Conservation (phyloP, 1,140 invertebrate species). For the Leptonema lineaticorne region DNA sequence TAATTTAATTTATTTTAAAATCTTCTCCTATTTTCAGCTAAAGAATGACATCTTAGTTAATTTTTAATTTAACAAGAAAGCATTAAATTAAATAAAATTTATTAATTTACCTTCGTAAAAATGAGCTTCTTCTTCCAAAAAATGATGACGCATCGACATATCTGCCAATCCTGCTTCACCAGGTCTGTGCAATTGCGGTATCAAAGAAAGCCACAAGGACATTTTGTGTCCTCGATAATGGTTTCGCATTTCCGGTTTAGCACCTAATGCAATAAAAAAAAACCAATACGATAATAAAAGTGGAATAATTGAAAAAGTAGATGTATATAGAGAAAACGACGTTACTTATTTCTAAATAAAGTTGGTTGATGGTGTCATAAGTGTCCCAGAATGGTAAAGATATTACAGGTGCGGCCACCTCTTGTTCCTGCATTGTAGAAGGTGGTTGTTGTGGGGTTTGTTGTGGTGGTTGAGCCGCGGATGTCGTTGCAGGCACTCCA, state of each 20-base stretch:
- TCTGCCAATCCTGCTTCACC: conserved; percentile 64
- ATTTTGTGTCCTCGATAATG: conserved; percentile 89
- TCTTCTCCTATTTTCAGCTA: not conserved
- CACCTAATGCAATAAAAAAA: conserved; percentile 51
- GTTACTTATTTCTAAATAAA: conserved; percentile 80
- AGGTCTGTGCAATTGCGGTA: conserved; percentile 82
- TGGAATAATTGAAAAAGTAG: not conserved
- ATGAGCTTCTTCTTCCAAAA: conserved; percentile 69
- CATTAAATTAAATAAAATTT: not conserved
- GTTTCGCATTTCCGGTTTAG: conserved; percentile 69
- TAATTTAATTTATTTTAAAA: not conserved
- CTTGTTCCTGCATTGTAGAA: conserved; percentile 35
- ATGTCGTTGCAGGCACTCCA: conserved; percentile 52
- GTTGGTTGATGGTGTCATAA: conserved; percentile 86
- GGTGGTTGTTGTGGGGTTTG: conserved; percentile 44
- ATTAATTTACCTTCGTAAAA: conserved; percentile 64
- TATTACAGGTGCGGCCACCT: conserved; percentile 36
- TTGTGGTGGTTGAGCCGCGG: conserved; percentile 49
- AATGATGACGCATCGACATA: conserved; percentile 76
- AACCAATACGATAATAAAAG: not conserved
- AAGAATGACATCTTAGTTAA: too few relatives aligned
- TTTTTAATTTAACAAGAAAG: conserved; percentile 11
- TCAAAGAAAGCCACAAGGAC: conserved; percentile 89
- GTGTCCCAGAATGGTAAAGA: conserved; percentile 79
- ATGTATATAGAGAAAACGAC: conserved; percentile 28